Evolutionary conservation across 2,113 vertebrate species (phyloP).

Genomic region (Pimephales promelas): DNA sequence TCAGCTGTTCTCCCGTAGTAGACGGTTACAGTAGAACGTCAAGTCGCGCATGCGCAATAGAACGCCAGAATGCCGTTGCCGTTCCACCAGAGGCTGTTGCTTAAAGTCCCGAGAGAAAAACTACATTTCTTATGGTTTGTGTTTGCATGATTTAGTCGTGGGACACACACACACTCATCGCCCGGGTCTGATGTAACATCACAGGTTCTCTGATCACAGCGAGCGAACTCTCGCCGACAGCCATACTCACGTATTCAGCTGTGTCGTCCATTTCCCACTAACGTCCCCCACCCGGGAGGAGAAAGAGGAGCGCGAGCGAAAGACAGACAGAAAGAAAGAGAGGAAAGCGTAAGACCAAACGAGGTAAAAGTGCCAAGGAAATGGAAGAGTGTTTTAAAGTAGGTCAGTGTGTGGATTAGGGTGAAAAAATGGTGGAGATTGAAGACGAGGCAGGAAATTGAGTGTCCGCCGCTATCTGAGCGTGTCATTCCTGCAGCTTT

Average conservation of each 20-base stretch:
- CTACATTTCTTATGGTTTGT: neutral
- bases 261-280: slow-evolving; percentile 99
- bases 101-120: too few species aligned
- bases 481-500: neutral
- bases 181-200: slow-evolving; percentile 69
- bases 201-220: slow-evolving; percentile 58
- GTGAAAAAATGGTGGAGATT: neutral
- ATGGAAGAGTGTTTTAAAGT: slow-evolving; percentile 58
- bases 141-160: too few species aligned
- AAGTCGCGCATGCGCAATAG: too few species aligned
- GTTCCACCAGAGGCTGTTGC: too few species aligned
- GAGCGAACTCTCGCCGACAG: neutral
- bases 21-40: too few species aligned
- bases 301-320: slow-evolving; percentile 68
- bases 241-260: slow-evolving; percentile 94
- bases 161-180: neutral
- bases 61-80: too few species aligned
- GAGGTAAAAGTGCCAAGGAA: slow-evolving; percentile 67
- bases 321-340: slow-evolving; percentile 64
- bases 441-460: slow-evolving; percentile 34
- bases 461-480: neutral
- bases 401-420: slow-evolving; percentile 59
- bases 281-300: slow-evolving; percentile 76
- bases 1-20: too few species aligned
- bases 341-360: slow-evolving; percentile 66